These are phyloP conservation scores for Berghia stephanieae DNA, from an alignment of 1,140 invertebrate genomes.

Conservation along the genomic window DNA sequence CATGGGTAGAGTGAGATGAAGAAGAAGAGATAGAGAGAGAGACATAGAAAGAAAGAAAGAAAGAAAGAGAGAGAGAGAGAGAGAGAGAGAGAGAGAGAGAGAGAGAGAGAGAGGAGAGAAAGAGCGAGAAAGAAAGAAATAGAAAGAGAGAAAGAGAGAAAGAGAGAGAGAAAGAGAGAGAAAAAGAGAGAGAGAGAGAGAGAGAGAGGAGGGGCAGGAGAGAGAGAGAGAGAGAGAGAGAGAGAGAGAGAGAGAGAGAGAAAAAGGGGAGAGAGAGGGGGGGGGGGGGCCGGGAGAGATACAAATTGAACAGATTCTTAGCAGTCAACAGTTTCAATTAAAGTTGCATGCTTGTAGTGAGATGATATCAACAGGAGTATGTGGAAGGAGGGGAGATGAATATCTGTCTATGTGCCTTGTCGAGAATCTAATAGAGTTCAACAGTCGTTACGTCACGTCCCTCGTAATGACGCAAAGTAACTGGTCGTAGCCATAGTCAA, in stretches of 20 bases:
- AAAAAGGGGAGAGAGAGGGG: background rate
- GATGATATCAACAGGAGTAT: too few relatives aligned
- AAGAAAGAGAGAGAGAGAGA: background rate
- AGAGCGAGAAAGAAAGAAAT: constrained; percentile 9
- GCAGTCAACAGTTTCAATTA: too few relatives aligned
- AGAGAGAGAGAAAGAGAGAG: background rate
- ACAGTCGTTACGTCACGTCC: too few relatives aligned
- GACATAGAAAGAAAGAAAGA: background rate
- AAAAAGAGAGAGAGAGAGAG: background rate
- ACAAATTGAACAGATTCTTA: too few relatives aligned
- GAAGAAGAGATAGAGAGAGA: background rate
- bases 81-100: background rate
- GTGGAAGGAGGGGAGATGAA: too few relatives aligned
- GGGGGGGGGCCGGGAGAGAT: background rate
- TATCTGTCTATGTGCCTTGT: too few relatives aligned
- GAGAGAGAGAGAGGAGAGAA: background rate
- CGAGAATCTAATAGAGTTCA: too few relatives aligned
- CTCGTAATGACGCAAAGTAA: too few relatives aligned
- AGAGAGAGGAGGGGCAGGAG: background rate
- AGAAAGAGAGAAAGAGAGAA: background rate
- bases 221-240: background rate
- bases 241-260: background rate
- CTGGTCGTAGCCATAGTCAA: too few relatives aligned
- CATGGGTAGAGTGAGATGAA: background rate
- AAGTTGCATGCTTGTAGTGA: too few relatives aligned